Conservation (phyloP, 2,113 vertebrate genomes). For the Macaca fascicularis region T2T-MFA8v1.1 NC_088387.1:107533001-107533500, state of each 20-base stretch:
- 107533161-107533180: not conserved
- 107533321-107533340: not conserved
- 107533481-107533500: not conserved
- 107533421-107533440: not conserved
- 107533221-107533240: not conserved
- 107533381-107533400: no score
- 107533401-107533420: not conserved
- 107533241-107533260: not conserved
- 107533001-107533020: not conserved
- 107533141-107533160: not conserved
- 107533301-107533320: not conserved
- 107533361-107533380: not conserved
- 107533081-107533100: not conserved
- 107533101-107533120: not conserved
- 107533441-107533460: not conserved
- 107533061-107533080: not conserved
- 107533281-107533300: not conserved
- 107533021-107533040: not conserved
- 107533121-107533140: not conserved
- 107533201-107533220: not conserved
- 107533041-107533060: not conserved
- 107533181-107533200: no score
- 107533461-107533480: no score
- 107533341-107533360: not conserved
- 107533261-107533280: accelerated